Base-by-base conservation (phyloP, 2,888 invertebrate species). In the Blera fallax region DNA sequence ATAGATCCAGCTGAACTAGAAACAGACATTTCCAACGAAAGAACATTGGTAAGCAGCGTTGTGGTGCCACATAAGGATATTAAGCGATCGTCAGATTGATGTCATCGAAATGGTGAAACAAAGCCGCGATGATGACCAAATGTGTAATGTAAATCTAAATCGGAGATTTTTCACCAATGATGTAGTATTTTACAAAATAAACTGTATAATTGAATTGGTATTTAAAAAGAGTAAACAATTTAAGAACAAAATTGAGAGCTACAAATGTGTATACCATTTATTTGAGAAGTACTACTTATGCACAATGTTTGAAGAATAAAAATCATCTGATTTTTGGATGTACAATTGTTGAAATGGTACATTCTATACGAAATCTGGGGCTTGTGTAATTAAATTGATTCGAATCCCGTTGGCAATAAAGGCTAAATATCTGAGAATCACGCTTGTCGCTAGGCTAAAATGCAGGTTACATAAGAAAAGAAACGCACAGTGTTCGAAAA, bases 1-100 rank as follows among this genome's bases (percentile, higher is more conserved):
- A 72, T 87, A 21, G 88, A 83, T 64, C 76, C 74, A 29, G 88
- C 88, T 48, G 89, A 89, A 83, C 80, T 87, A 32, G 87, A 88
- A 67, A 87, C 72, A 27, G 87, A 83, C 14, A 79, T 72, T 34
- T 72, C 87, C 37, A 88, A 78, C 27, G 89, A 88, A 40, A 72
- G 87, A 24, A 70, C 72, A 6, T 37, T 88, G 78, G 87, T 76
- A 16, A 89, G 88, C 84, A 89, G 88, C 74, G 70, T 88, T 56
- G 87, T 88, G 10, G 73, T 87, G 52, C 85, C 85, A 11, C 72
- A 60, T 24, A 84, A 84, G 70, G 84, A 84, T 8, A 76, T 60
- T 0, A 84, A 84, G 58, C 64, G 81, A 18, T 81, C 76, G 10
- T 14, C 65, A 11, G 85, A 85, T 48, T 85, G 85, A 85, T 81